Evolutionary conservation across 2,888 invertebrate species (phyloP).

Genomic region (Netelia inedita): DNA sequence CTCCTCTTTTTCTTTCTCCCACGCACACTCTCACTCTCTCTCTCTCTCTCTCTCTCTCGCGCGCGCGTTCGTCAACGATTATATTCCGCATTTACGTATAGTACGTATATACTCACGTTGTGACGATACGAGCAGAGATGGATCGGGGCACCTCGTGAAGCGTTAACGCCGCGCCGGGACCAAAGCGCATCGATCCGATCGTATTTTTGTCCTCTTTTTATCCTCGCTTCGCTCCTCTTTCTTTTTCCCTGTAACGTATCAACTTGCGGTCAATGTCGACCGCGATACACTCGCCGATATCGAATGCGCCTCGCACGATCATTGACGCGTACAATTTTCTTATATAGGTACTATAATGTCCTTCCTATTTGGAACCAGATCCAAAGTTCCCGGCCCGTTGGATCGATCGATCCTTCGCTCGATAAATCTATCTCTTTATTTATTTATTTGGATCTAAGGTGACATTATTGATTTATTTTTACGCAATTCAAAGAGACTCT

Average conservation of each 20-base stretch:
- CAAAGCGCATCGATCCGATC: slow-evolving; percentile 40
- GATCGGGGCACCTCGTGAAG: background rate
- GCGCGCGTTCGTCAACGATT: background rate
- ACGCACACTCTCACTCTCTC: too few relatives aligned
- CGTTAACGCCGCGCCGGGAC: too few relatives aligned
- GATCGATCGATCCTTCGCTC: too few relatives aligned
- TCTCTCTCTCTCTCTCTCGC: too few relatives aligned
- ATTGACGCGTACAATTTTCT: too few relatives aligned
- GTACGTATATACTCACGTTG: slow-evolving; percentile 50
- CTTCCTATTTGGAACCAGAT: too few relatives aligned
- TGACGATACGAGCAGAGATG: slow-evolving; percentile 45
- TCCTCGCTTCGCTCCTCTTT: slow-evolving; percentile 8
- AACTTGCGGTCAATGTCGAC: too few relatives aligned
- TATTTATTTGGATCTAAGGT: background rate
- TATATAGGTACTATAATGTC: too few relatives aligned
- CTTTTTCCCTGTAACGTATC: background rate
- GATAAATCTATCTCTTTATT: too few relatives aligned
- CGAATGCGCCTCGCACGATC: too few relatives aligned
- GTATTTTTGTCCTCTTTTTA: slow-evolving; percentile 10
- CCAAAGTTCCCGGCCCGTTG: too few relatives aligned
- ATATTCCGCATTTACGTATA: background rate
- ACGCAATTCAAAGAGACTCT: slow-evolving; percentile 30
- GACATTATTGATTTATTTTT: background rate
- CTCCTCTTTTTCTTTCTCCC: background rate
- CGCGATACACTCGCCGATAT: too few relatives aligned